Base-by-base conservation (phyloP, 2,113 vertebrate genomes). In the Xenopus borealis region DNA sequence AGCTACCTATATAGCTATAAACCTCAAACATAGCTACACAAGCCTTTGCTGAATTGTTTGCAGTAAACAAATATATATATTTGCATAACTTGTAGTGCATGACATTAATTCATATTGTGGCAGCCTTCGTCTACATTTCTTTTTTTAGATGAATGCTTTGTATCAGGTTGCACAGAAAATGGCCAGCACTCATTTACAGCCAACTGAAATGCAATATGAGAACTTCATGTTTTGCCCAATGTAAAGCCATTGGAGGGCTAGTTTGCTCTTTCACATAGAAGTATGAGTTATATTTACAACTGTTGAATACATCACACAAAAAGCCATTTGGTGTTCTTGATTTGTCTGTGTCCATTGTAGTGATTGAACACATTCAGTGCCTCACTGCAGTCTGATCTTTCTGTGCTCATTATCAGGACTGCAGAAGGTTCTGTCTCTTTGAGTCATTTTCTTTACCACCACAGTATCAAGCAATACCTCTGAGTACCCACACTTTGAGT, bases 401-500 rank as follows among this genome's bases (percentile, higher is more conserved):
- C 73, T 33, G 66, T 76, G 68, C 73, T 63, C 73, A 69, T 69
- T 76, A 69, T 64, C 66, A 76, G 62, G 68, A 69, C 66, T 69
- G 73, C 67, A 69, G 73, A 76, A 76, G 33, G 73, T 63, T 76
- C 73, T 63, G 50, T 69, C 46, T 76, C 58, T 75, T 75, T 76
- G 73, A 76, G 73, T 69, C 73, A 23, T 62, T 62, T 76, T 76
- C 73, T 76, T 69, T 69, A 76, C 30, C 73, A 69, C 73, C 12
- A 66, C 66, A 63, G 66, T 76, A 76, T 76, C 73, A 69, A 69
- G 73, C 73, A 76, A 76, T 76, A 76, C 73, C 73, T 76, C 73
- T 76, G 73, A 76, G 73, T 76, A 69, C 53, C 73, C 45, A 33
- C 18, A 69, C 73, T 76, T 76, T 76, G 73, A 76, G 58, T 76